Percentiles rank a stretch among this genome's conserved stretches.
Conservation (phyloP, 2,888 invertebrate species). For the Lacanobia wlatinum region DNA sequence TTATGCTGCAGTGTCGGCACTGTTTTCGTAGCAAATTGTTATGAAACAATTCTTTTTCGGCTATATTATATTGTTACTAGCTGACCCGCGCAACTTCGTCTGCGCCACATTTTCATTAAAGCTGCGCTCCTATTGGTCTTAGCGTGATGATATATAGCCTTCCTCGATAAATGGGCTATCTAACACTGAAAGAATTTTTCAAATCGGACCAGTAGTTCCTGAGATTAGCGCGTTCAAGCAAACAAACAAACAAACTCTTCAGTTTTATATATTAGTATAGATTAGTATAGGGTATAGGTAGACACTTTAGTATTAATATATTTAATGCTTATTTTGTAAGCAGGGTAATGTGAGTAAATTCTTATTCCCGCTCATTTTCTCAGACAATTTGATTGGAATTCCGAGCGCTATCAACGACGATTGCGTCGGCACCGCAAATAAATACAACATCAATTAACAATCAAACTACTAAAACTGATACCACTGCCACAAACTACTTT, state of each 20-base stretch:
- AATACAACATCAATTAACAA: conserved; percentile 60
- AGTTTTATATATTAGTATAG: too few species aligned
- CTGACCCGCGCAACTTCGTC: too few species aligned
- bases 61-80: neutral
- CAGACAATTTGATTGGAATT: conserved; percentile 34
- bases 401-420: conserved; percentile 27
- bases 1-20: neutral
- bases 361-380: conserved; percentile 13
- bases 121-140: too few species aligned
- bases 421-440: conserved; percentile 55
- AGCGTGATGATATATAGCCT: too few species aligned
- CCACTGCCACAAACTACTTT: conserved; percentile 27
- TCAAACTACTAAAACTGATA: conserved; percentile 52
- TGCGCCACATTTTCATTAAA: too few species aligned
- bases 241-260: too few species aligned
- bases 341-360: neutral
- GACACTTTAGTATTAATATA: neutral
- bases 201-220: too few species aligned
- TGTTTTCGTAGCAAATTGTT: conserved; percentile 15
- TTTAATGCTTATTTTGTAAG: neutral
- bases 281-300: too few species aligned
- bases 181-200: too few species aligned
- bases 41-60: conserved; percentile 6
- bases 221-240: too few species aligned
- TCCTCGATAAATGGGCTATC: too few species aligned